Base-by-base conservation (phyloP, 2,888 invertebrate genomes). In the Osmoderma eremita region DNA sequence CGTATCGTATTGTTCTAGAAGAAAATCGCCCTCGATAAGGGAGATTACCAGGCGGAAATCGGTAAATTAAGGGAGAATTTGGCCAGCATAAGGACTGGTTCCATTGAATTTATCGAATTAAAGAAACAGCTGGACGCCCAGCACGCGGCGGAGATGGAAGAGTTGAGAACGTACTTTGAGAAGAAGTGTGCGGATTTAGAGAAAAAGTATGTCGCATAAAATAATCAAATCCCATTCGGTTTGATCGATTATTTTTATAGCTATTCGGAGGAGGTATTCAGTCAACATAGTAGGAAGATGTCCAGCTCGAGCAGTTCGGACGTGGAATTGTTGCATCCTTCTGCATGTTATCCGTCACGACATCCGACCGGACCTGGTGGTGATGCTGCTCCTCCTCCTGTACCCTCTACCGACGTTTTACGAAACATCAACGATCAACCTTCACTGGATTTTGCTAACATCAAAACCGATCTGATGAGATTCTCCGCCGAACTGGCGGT, bases 141-240 rank as follows among this genome's bases (percentile, higher is more conserved):
- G 75, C 92, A 93, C 81, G 85, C 88, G 38, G 88, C 87, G 70
- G 91, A 93, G 79, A 90, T 93, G 89, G 92, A 92, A 78, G 90
- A 92, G 76, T 79, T 93, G 63, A 84, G 93, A 50, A 90, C 87
- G 8, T 93, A 93, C 76, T 93, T 92, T 77, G 93, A 93, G 76
- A 86, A 89, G 76, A 92, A 92, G 77, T 93, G 92, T 77, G 86
- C 89, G 0, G 91, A 93, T 75, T 86, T 93, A 80, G 92, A 92
- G 77, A 90, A 91, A 76, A 90, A 92, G 88, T 91, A 80, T 81
- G 84, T 78, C 22, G 10, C 24, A n/a, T n/a, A n/a, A n/a, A n/a
- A n/a, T n/a, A 30, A 4, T 30, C 10, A 1, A 30, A 30, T 30
- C 24, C 24, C 3, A 24, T 24, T 24, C 5, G 5, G 24, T 24